Evolutionary conservation across 1,140 invertebrate species (phyloP).

Genomic region (Lasioglossum albipes): DNA sequence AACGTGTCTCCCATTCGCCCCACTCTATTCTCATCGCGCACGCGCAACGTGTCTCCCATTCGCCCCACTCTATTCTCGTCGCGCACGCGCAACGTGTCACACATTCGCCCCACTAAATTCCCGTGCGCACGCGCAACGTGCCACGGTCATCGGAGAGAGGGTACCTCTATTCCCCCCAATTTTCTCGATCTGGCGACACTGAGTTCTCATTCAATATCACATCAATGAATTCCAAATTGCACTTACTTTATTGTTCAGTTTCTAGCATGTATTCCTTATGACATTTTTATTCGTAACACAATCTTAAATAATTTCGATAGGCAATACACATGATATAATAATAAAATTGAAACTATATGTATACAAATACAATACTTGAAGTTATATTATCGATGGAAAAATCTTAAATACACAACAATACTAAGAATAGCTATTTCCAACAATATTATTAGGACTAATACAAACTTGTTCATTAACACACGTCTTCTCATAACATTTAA

Average conservation of each 20-base stretch:
- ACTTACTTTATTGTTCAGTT: neutral
- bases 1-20: too few relatives aligned
- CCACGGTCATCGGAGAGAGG: too few relatives aligned
- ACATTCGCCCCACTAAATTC: too few relatives aligned
- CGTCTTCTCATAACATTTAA: slow-evolving; percentile 83
- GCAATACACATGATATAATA: neutral
- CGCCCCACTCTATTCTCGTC: too few relatives aligned
- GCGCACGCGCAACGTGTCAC: too few relatives aligned
- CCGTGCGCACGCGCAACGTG: too few relatives aligned
- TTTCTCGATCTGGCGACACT: too few relatives aligned
- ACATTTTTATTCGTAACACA: neutral
- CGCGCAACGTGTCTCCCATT: too few relatives aligned
- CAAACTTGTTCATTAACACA: slow-evolving; percentile 85
- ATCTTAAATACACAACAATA: slow-evolving; percentile 82
- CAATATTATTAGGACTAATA: slow-evolving; percentile 85
- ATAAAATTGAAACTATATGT: neutral
- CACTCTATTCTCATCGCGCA: too few relatives aligned
- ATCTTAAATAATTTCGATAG: neutral
- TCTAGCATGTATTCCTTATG: neutral
- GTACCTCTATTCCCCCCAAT: too few relatives aligned
- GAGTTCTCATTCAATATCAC: neutral
- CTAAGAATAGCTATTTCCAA: slow-evolving; percentile 83
- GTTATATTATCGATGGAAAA: slow-evolving; percentile 73
- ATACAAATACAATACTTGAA: neutral
- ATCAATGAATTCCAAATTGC: neutral